Evolutionary conservation across 2,113 vertebrate species (phyloP), one percentile per base, ranked within the genome.

Genomic region (Osmerus mordax): DNA sequence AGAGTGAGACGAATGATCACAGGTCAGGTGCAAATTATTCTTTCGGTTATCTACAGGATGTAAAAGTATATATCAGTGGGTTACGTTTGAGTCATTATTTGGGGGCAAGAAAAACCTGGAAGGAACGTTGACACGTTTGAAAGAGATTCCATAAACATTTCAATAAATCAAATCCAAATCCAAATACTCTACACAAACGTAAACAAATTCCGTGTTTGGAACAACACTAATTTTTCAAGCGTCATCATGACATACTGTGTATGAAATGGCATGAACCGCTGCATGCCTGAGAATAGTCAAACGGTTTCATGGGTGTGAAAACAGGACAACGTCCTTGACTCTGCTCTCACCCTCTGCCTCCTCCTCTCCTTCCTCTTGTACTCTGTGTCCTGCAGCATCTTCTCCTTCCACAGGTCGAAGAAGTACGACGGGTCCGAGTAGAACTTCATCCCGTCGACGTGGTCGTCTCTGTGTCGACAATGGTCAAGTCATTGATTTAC

Each of bases 351-450:
- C 74, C 89, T 87, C 52, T 91, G 89, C 65, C 83, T 88, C 60
- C 88, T 74, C 64, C 82, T 87, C 80, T 97, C 97, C 86, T 95
- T 98, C 73, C 95, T 92, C 81, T 97, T 99, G 54, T 98, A 94
- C 87, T 99, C 97, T 1, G 96, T 99, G 90, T 97, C 97, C 83
- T 96, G 96, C 55, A 99, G 91, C 96, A 99, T 99, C 89, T 96
- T 98, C 86, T 99, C 95, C 88, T 95, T 99, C 97, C 97, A 99
- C 77, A 99, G 90, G 84, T 98, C 94, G 86, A 99, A 99, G 89
- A 98, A 99, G 89, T 98, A 98, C 0, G 96, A 97, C 3, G 97
- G 96, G 89, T 98, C 95, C 0, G 96, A 97, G 84, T 99, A 98
- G 87, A 97, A 98, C 71, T 94, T 96, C 86, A 98, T 91, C 6